Evolutionary conservation across 1,140 invertebrate species (phyloP), one percentile per base, ranked within the genome.

Genomic region (Aphidius ervi): DNA sequence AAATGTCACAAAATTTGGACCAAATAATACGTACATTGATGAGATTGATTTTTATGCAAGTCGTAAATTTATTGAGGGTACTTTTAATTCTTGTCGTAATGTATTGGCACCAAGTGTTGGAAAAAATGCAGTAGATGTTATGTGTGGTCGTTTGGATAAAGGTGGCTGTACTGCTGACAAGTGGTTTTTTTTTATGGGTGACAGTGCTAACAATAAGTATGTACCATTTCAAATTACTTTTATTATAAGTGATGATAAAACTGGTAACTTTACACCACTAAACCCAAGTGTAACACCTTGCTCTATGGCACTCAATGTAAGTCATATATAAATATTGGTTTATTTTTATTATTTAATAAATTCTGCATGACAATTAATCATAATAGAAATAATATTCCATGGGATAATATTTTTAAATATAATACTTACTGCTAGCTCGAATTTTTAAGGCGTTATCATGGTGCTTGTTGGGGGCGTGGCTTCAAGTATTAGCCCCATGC

Each of bases 171-270:
- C 84, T 23, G 75, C 91, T 3, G 70, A 83, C 31, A 85, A 84
- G 63, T 91, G 89, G 89, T 92, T 91, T 75, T 70, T 80, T 8
- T 91, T 75, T 74, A 88, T 94, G 88, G 92, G 91, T 1, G 82
- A 85, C 67, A 74, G 73, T 3, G 68, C 64, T 4, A 64, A 65
- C 3, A 91, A 89, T 72, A 64, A 74, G 0, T 88, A 83, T 67
- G 87, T 92, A 61, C 93, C 93, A 9, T 95, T 96, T 75, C 84
- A 89, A 77, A 93, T 95, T 43, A 87, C 85, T 54, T 95, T 92
- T 67, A 75, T 82, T 5, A 73, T 78, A 48, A 70, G 70, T 4
- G 72, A 82, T 7, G 70, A 70, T 4, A 78, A 78, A n/a, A 68
- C 81, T 2, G 80, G 78, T 6, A 67, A 77, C 5, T 84, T 84